Evolutionary conservation across 2,888 invertebrate genomes (phyloP).

Genomic region (Euplexia lucipara): DNA sequence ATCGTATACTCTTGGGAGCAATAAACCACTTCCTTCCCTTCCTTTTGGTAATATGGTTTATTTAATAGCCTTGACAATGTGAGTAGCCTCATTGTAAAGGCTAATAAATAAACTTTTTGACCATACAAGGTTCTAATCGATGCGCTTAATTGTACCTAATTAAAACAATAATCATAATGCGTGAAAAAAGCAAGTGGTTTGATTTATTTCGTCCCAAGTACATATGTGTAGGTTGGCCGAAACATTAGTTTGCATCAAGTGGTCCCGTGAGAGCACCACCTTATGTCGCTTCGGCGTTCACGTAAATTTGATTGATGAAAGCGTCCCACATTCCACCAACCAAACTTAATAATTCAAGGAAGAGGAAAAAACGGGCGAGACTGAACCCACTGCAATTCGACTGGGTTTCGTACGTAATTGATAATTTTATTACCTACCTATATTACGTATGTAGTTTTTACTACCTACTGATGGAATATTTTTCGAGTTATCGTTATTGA

Average conservation of each 20-base stretch:
- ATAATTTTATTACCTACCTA: constrained; percentile 8
- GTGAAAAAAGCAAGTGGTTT: too few relatives aligned
- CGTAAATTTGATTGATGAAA: constrained; percentile 82
- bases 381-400: neutral
- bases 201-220: too few relatives aligned
- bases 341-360: constrained; percentile 75
- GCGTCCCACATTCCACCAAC: constrained; percentile 71
- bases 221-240: neutral
- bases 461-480: constrained; percentile 9
- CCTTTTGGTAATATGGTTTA: too few relatives aligned
- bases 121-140: too few relatives aligned
- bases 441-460: constrained; percentile 11
- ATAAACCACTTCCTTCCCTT: too few relatives aligned
- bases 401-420: constrained; percentile 50
- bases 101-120: too few relatives aligned
- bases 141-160: too few relatives aligned
- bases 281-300: constrained; percentile 63
- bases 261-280: constrained; percentile 22
- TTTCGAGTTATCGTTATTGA: constrained; percentile 25
- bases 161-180: too few relatives aligned
- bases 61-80: too few relatives aligned
- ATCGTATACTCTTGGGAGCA: too few relatives aligned
- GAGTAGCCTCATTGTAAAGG: too few relatives aligned
- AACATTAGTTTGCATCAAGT: constrained; percentile 12
- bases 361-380: constrained; percentile 63